phyloP scores from a whole-genome alignment of 2,888 invertebrate genomes.

The Campaea margaritaria region DNA sequence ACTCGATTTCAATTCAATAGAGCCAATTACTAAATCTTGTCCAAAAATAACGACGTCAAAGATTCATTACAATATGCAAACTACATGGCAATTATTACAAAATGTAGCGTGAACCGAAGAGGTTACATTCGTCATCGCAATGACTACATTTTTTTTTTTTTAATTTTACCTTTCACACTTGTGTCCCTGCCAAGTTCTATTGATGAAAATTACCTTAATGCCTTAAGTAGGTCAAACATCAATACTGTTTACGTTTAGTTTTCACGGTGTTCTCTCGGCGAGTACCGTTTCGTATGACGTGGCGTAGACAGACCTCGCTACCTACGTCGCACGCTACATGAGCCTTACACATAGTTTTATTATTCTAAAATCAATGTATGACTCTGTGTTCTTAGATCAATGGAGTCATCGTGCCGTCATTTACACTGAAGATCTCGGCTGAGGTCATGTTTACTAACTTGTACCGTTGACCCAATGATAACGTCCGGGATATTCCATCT shows the following conservation, averaged over 20 bases:
- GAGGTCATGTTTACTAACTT: constrained; percentile 38
- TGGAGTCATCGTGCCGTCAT: constrained; percentile 38
- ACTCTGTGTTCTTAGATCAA: constrained; percentile 22
- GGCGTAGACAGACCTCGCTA: constrained; percentile 18
- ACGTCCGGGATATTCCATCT: constrained; percentile 2
- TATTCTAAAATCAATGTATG: constrained; percentile 20
- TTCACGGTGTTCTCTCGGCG: constrained; percentile 22
- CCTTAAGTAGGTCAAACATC: constrained; percentile 20
- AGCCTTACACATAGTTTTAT: constrained; percentile 14
- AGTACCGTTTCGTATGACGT: constrained; percentile 30
- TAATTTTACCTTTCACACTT: too few relatives aligned
- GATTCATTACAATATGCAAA: too few relatives aligned
- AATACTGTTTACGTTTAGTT: constrained; percentile 26
- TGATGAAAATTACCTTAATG: constrained; percentile 15
- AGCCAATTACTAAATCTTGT: too few relatives aligned
- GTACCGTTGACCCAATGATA: constrained; percentile 17
- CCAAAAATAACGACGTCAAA: too few relatives aligned
- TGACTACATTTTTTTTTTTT: too few relatives aligned
- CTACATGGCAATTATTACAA: too few relatives aligned
- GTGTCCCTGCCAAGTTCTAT: not conserved
- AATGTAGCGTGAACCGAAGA: too few relatives aligned
- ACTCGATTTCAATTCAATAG: too few relatives aligned
- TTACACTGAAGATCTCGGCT: constrained; percentile 23
- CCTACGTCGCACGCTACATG: constrained; percentile 22
- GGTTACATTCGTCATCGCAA: too few relatives aligned